phyloP scores from a whole-genome alignment of 2,888 invertebrate genomes.

The Cephus sareptanus region DNA sequence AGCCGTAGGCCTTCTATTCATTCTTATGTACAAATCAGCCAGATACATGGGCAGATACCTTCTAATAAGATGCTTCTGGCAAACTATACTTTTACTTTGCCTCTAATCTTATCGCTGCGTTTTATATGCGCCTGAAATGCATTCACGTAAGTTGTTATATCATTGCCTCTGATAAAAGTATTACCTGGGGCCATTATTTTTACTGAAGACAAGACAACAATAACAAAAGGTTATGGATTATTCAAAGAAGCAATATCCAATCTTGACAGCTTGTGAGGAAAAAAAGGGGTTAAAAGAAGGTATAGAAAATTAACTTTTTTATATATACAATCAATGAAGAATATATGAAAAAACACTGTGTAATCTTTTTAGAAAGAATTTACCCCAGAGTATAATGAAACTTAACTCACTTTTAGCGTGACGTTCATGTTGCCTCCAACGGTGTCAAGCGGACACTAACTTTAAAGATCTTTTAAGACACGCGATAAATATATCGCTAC shows the following conservation, averaged over 20 bases:
- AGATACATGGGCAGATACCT: not conserved
- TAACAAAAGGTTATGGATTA: not conserved
- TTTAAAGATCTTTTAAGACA: constrained; percentile 14
- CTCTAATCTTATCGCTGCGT: not conserved
- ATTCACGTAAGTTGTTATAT: not conserved
- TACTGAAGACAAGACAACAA: not conserved
- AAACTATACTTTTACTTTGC: not conserved
- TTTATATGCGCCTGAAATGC: not conserved
- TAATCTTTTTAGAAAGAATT: not conserved
- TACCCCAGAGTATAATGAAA: not conserved
- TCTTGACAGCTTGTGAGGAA: not conserved
- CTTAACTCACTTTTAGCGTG: constrained; percentile 17
- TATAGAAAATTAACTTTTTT: not conserved
- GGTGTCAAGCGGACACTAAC: constrained; percentile 12
- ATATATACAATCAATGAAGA: not conserved
- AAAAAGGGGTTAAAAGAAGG: not conserved
- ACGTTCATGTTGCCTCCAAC: constrained; percentile 12
- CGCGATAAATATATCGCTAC: constrained; percentile 10
- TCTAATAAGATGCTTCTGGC: not conserved
- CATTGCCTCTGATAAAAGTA: not conserved
- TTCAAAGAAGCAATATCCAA: not conserved
- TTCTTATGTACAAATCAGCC: not conserved
- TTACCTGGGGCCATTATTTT: not conserved
- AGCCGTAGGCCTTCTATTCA: not conserved
- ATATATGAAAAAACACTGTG: not conserved